Evolutionary conservation across 2,797 vertebrate species (phyloP).

Genomic region (Ambastaia sidthimunki): DNA sequence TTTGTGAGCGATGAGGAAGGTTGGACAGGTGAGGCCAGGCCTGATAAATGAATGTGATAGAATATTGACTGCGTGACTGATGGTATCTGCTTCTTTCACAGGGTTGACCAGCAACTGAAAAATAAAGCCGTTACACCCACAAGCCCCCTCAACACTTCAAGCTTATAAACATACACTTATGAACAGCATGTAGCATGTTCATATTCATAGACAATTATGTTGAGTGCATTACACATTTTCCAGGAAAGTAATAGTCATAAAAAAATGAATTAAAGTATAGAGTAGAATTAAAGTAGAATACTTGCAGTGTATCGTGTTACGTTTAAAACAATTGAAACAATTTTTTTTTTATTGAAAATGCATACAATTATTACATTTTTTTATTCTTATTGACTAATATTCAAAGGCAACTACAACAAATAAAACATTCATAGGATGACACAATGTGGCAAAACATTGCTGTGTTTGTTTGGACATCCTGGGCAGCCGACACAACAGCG

Average conservation of each 20-base stretch:
- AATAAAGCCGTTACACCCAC: neutral
- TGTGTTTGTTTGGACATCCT: neutral
- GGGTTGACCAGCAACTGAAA: neutral
- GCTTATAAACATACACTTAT: neutral
- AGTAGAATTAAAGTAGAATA: neutral
- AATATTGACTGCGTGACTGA: conserved; percentile 33
- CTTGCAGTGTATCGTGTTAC: neutral
- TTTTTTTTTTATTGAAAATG: neutral
- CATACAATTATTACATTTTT: too few relatives aligned
- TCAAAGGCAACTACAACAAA: too few relatives aligned
- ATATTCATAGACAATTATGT: neutral
- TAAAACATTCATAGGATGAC: too few relatives aligned
- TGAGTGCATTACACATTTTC: too few relatives aligned
- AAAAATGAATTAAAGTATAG: too few relatives aligned
- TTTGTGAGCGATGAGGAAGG: conserved; percentile 5
- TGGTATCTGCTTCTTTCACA: conserved; percentile 6
- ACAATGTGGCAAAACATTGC: too few relatives aligned
- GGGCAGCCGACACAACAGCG: too few relatives aligned
- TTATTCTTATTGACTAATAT: too few relatives aligned
- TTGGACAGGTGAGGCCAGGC: neutral
- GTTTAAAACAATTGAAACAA: neutral
- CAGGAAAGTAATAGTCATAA: neutral
- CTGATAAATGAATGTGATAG: conserved; percentile 36
- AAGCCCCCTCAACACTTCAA: neutral
- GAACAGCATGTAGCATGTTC: neutral